Conservation (phyloP, 2,797 vertebrate genomes). For the Tadarida brasiliensis region DNA sequence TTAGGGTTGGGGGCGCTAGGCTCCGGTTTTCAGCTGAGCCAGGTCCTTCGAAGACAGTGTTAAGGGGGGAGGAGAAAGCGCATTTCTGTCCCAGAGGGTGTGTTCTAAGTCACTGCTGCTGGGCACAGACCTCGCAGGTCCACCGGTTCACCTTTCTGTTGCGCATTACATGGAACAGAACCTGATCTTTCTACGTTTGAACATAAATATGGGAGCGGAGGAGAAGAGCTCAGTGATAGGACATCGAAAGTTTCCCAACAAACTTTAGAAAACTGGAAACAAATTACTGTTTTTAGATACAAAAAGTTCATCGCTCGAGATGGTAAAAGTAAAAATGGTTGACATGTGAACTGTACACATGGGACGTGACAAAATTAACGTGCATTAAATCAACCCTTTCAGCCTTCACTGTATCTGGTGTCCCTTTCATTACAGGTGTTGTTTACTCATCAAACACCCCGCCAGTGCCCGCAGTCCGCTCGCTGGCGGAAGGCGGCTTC, state of each 20-base stretch:
- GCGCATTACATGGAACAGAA: not conserved
- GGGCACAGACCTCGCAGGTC: not conserved
- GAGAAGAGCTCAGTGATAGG: not conserved
- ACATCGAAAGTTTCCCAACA: not conserved
- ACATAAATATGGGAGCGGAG: not conserved
- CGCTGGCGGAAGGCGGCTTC: rapidly evolving
- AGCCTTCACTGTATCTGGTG: not conserved
- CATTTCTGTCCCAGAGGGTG: not conserved
- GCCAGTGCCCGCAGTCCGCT: rapidly evolving
- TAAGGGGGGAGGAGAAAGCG: not conserved
- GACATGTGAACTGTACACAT: not conserved
- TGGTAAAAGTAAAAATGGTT: not conserved
- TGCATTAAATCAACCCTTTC: not conserved
- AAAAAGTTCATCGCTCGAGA: not conserved
- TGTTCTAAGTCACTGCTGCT: not conserved
- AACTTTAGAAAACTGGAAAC: not conserved
- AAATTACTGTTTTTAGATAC: not conserved
- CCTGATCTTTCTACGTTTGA: not conserved
- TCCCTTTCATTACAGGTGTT: not conserved
- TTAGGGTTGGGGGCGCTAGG: not conserved
- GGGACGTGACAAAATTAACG: not conserved
- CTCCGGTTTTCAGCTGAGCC: not conserved
- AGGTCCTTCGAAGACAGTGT: not conserved
- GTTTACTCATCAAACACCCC: not conserved
- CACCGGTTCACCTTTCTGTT: not conserved